Evolutionary conservation across 1,140 invertebrate species (phyloP).

Genomic region (Aricia agestis): DNA sequence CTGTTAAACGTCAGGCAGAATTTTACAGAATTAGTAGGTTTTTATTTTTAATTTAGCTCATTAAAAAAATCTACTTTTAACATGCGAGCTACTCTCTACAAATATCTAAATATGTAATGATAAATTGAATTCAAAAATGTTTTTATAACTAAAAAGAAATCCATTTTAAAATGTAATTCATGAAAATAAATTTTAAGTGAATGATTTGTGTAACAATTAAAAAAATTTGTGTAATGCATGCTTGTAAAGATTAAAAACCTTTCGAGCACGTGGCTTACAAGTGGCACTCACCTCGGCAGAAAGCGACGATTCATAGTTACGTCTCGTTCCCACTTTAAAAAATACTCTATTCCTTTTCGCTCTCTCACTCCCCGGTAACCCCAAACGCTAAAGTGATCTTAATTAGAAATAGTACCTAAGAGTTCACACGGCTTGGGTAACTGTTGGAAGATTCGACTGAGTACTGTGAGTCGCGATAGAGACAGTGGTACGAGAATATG

Average conservation of each 20-base stretch:
- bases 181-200: too few relatives aligned
- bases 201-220: not conserved
- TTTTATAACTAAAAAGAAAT: too few relatives aligned
- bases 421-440: slow-evolving; percentile 8
- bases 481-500: slow-evolving; percentile 28
- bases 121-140: too few relatives aligned
- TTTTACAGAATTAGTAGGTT: too few relatives aligned
- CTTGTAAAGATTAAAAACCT: slow-evolving; percentile 12
- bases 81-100: too few relatives aligned
- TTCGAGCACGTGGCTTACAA: slow-evolving; percentile 60
- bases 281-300: slow-evolving; percentile 63
- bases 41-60: too few relatives aligned
- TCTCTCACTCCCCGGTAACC: slow-evolving; percentile 63
- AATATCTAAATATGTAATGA: too few relatives aligned
- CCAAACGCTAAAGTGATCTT: slow-evolving; percentile 23
- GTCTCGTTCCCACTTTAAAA: slow-evolving; percentile 72
- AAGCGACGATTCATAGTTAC: slow-evolving; percentile 53
- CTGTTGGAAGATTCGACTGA: slow-evolving; percentile 16
- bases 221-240: slow-evolving; percentile 41
- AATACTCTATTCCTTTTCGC: slow-evolving; percentile 54
- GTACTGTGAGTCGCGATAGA: slow-evolving; percentile 5
- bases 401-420: slow-evolving; percentile 13
- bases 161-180: too few relatives aligned
- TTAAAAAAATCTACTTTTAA: too few relatives aligned
- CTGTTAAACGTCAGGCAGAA: too few relatives aligned